Evolutionary conservation across 2,797 vertebrate genomes (phyloP).

Genomic region (Pampus argenteus): DNA sequence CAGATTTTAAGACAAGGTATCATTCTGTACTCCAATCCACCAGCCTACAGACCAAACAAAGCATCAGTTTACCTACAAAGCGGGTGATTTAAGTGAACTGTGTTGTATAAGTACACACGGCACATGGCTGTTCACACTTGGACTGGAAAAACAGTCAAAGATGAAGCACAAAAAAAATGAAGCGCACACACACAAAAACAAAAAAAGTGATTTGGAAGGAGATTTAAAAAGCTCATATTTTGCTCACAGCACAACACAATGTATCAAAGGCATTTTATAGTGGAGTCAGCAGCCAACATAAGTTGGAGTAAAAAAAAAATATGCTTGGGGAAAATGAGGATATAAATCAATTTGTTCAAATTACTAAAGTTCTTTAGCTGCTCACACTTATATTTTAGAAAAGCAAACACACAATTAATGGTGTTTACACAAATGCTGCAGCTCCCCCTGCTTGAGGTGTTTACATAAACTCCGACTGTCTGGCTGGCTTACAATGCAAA

Average conservation of each 20-base stretch:
- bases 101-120: not conserved
- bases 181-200: too few species aligned
- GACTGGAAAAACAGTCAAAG: not conserved
- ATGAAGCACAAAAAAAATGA: not conserved
- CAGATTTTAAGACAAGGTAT: conserved; percentile 17
- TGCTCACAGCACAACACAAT: not conserved
- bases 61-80: conserved; percentile 2
- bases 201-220: not conserved
- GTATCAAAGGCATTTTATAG: not conserved
- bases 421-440: conserved; percentile 17
- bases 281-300: not conserved
- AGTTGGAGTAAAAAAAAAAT: not conserved
- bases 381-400: conserved; percentile 1
- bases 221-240: not conserved
- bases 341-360: conserved; percentile 22
- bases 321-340: not conserved
- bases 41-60: conserved; percentile 1
- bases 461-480: conserved; percentile 16
- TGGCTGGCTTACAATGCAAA: conserved; percentile 26
- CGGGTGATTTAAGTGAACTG: not conserved
- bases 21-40: not conserved
- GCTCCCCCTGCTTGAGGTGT: not conserved
- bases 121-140: not conserved
- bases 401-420: conserved; percentile 17
- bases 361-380: not conserved